Conservation (phyloP, 2,888 invertebrate species). For the Stenchaetothrips biformis region DNA sequence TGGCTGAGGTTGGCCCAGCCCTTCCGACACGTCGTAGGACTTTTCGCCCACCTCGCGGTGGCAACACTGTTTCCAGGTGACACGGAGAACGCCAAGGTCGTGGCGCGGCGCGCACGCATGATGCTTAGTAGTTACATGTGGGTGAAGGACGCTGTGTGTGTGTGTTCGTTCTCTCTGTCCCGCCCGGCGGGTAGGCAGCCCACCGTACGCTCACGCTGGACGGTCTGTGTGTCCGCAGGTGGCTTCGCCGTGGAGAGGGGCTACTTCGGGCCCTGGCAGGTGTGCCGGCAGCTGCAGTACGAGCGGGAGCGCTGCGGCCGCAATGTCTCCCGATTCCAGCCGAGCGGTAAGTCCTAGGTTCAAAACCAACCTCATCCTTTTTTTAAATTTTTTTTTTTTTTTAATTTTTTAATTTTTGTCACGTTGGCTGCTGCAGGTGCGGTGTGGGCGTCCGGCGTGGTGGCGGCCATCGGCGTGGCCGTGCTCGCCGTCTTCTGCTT, state of each 20-base stretch:
- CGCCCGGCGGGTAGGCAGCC: not conserved
- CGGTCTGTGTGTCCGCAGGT: conserved; percentile 49
- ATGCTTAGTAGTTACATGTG: not conserved
- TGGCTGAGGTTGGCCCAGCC: too few relatives aligned
- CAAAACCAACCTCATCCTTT: not conserved
- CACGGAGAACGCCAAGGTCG: not conserved
- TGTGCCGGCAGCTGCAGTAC: conserved; percentile 75
- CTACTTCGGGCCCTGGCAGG: conserved; percentile 83
- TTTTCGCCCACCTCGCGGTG: too few relatives aligned
- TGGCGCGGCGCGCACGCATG: not conserved
- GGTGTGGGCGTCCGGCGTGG: conserved; percentile 75
- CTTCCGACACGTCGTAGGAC: too few relatives aligned
- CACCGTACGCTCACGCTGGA: not conserved
- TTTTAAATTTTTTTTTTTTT: not conserved
- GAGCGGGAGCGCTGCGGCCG: conserved; percentile 78
- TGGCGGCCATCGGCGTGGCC: conserved; percentile 68
- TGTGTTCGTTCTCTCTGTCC: not conserved
- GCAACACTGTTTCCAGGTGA: not conserved
- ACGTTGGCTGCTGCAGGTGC: conserved; percentile 57
- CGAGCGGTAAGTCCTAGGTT: conserved; percentile 60
- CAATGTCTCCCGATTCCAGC: conserved; percentile 70
- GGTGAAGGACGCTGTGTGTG: not conserved
- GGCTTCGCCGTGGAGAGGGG: conserved; percentile 67
- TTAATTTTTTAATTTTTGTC: conserved; percentile 20
- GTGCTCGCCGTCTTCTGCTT: conserved; percentile 72